phyloP scores from a whole-genome alignment of 2,113 vertebrate genomes.

The Rhineura floridana region DNA sequence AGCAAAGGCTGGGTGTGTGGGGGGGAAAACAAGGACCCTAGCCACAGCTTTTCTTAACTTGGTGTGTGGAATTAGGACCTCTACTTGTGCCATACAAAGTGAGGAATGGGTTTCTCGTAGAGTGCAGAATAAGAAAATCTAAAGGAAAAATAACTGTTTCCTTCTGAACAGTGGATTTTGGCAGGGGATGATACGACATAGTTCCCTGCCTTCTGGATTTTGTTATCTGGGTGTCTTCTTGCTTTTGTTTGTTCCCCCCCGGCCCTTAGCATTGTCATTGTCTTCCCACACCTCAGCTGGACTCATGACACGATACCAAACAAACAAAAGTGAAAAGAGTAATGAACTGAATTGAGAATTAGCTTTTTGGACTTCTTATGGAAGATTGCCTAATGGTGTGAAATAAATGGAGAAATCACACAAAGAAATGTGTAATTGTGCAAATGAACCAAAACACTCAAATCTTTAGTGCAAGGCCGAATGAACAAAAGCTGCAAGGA shows the following conservation, averaged over 20 bases:
- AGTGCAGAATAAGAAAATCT: no score
- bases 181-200: no score
- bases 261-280: neutral
- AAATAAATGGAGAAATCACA: neutral
- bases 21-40: no score
- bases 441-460: neutral
- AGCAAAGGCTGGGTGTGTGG: no score
- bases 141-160: no score
- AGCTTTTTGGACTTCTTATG: neutral
- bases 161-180: no score
- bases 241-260: neutral
- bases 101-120: no score
- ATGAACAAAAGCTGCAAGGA: neutral
- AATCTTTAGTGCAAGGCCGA: neutral
- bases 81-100: no score
- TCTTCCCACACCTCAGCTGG: neutral
- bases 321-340: neutral
- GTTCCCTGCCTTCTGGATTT: no score
- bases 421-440: neutral
- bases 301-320: no score
- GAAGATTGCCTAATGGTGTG: neutral
- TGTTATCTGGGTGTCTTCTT: neutral
- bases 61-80: no score
- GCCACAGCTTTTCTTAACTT: no score
- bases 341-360: neutral